Percentiles rank a stretch among this genome's conserved stretches.
phyloP scores from a whole-genome alignment of 2,888 invertebrate genomes.

The Sipha maydis region DNA sequence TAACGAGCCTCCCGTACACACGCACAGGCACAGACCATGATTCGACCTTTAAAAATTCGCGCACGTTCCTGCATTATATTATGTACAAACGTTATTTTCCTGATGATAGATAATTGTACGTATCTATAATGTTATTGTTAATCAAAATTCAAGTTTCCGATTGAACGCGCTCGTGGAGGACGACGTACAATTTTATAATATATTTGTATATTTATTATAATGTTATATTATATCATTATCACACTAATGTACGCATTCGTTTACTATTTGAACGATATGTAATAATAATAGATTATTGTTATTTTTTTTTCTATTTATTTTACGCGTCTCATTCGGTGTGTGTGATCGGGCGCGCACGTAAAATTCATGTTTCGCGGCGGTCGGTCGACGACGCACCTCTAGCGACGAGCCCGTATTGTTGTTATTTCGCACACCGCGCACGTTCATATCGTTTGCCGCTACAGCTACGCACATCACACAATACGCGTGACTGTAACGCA shows the following conservation, averaged over 20 bases:
- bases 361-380: neutral
- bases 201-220: neutral
- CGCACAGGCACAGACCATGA: too few species aligned
- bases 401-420: neutral
- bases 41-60: too few species aligned
- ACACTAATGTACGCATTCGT: neutral
- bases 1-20: too few species aligned
- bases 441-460: neutral
- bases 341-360: neutral
- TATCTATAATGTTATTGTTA: neutral
- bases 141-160: slow-evolving; percentile 13
- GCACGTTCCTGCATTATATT: too few species aligned
- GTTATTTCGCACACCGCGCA: neutral
- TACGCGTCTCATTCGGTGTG: neutral
- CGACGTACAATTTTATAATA: neutral
- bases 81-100: too few species aligned
- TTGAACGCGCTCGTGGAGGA: neutral
- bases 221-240: neutral
- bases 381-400: too few species aligned
- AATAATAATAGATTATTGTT: neutral
- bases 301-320: neutral
- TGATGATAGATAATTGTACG: too few species aligned
- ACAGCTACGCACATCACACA: neutral
- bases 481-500: neutral
- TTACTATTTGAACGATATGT: neutral